Evolutionary conservation across 2,888 invertebrate genomes (phyloP).

Genomic region (Spisula solida): DNA sequence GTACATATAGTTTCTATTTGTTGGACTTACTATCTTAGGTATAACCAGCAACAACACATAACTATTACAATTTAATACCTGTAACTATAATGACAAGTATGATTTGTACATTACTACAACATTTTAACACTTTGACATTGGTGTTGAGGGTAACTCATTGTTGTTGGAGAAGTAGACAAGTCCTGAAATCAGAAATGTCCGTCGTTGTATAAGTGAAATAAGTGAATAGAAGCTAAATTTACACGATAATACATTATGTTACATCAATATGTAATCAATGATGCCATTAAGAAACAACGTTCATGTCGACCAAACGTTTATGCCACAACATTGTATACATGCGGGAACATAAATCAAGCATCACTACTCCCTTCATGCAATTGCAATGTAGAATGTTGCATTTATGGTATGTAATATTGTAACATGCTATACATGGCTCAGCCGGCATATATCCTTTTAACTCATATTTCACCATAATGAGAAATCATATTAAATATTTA

Average conservation of each 20-base stretch:
- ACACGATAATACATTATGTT: neutral
- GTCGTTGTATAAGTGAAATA: neutral
- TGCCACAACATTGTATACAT: neutral
- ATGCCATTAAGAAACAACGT: neutral
- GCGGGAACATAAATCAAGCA: neutral
- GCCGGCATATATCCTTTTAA: too few species aligned
- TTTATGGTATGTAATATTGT: too few species aligned
- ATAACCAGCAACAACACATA: too few species aligned
- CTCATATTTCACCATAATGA: too few species aligned
- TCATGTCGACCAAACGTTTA: neutral
- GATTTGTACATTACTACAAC: too few species aligned
- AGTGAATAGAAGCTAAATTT: neutral
- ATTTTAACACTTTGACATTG: neutral
- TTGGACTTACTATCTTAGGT: too few species aligned
- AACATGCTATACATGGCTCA: too few species aligned
- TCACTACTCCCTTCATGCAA: neutral
- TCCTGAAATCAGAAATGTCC: neutral
- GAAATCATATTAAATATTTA: constrained; percentile 41
- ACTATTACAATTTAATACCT: too few species aligned
- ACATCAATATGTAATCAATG: neutral
- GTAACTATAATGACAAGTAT: too few species aligned
- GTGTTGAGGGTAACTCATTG: neutral
- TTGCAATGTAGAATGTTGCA: neutral
- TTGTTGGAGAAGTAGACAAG: neutral
- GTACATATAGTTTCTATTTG: too few species aligned